These are phyloP conservation scores for Xylota sylvarum DNA, from an alignment of 2,888 invertebrate genomes.

Conservation along the genomic window DNA sequence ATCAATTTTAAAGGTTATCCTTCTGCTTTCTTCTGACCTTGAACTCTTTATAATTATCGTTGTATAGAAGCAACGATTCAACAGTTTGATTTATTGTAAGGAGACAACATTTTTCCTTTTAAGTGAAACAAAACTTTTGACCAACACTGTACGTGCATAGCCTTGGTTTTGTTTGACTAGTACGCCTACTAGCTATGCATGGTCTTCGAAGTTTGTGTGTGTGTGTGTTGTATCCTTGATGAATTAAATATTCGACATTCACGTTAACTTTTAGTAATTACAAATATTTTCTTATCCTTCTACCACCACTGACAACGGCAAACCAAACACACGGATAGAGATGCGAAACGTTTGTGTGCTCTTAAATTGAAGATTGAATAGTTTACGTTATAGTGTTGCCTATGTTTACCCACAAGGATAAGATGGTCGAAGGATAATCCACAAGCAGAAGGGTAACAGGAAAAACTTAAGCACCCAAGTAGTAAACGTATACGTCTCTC, in stretches of 20 bases:
- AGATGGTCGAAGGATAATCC: constrained; percentile 34
- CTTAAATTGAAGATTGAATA: constrained; percentile 2
- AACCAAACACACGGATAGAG: constrained; percentile 3
- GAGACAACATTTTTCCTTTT: neutral
- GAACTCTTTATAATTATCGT: too few species aligned
- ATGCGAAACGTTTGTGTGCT: constrained; percentile 24
- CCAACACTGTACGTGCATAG: neutral
- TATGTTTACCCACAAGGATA: constrained; percentile 17
- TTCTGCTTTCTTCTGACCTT: too few species aligned
- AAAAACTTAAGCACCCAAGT: constrained; percentile 6
- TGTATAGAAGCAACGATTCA: too few species aligned
- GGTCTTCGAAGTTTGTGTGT: neutral
- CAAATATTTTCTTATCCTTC: constrained; percentile 46
- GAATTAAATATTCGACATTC: constrained; percentile 48
- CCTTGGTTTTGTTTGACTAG: neutral
- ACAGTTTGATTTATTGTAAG: too few species aligned
- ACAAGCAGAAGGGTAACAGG: constrained; percentile 9
- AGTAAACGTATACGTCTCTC: constrained; percentile 4
- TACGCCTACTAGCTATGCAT: neutral
- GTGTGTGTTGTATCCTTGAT: constrained; percentile 17
- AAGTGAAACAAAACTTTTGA: neutral
- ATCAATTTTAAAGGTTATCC: too few species aligned
- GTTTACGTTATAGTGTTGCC: constrained; percentile 9
- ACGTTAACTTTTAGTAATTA: constrained; percentile 49
- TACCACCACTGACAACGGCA: neutral